Evolutionary conservation across 2,888 invertebrate genomes (phyloP), one percentile per base, ranked within the genome.

Genomic region (Agrenia bidenticulata): DNA sequence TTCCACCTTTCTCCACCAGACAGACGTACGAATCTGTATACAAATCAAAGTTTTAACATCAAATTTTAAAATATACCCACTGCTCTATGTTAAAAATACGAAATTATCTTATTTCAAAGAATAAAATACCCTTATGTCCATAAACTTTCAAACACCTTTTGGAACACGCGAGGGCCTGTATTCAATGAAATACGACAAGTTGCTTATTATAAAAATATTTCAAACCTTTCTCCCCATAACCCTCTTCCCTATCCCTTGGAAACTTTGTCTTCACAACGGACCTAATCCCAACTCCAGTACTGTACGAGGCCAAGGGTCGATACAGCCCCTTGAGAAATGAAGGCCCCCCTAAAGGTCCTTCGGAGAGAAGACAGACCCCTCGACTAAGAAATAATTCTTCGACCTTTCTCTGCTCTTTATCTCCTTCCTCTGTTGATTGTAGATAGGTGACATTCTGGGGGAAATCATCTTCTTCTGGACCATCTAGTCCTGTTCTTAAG

Each of bases 241-340:
- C 50, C 15, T 42, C 53, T 37, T 15, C 32, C 15, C 32, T 50
- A 53, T 68, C 66, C 41, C 54, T 19, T 13, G 67, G 65, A 57
- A 74, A 74, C 15, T 57, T 61, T 1, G 70, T 69, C 62, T 74
- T 73, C 1, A 66, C 64, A 1, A 73, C 71, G 51, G 62, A 57
- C 37, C 66, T 63, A 9, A 76, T 67, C 4, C 74, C 73, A 26
- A 68, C 53, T 1, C 76, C 76, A 17, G 76, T 76, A 37, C 76
- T 73, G 53, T 74, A 76, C 0, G 76, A 76, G 1, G 61, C 61
- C 23, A 70, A 64, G 4, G 76, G 74, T 49, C 76, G 61, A 50
- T 73, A 76, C 41, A 76, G 56, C 7, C 70, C 76, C 61, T 76
- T 74, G 9, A 76, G 19, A n/a, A 59, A 57, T 7, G 73, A 74